Evolutionary conservation across 2,113 vertebrate genomes (phyloP).

Genomic region (Pontoporia blainvillei): DNA sequence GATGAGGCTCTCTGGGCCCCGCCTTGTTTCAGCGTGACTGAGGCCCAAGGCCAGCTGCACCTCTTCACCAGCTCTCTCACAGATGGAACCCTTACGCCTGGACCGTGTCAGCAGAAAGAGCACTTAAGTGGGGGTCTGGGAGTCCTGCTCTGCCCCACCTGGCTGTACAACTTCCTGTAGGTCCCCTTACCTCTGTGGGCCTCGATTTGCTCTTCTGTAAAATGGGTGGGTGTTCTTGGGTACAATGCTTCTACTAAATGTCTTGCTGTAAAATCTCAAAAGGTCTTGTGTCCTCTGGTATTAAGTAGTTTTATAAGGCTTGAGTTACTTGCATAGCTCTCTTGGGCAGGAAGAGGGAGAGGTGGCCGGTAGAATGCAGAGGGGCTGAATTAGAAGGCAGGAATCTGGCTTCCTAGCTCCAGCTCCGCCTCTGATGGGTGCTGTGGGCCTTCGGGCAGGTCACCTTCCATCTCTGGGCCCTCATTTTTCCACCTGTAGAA

Average conservation of each 20-base stretch:
- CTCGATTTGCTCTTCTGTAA: background rate
- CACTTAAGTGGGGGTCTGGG: background rate
- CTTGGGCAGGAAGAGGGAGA: background rate
- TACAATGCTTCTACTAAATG: rapidly evolving
- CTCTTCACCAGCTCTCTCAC: background rate
- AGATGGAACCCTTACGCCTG: background rate
- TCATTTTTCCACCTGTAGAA: background rate
- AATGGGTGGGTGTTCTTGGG: background rate
- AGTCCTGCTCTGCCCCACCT: background rate
- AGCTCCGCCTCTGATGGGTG: background rate
- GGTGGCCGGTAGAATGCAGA: background rate
- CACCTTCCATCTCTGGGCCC: background rate
- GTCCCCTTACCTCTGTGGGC: background rate
- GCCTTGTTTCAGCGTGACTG: background rate
- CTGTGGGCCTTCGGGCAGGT: background rate
- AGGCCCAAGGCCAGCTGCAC: background rate
- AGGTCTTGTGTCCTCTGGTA: background rate
- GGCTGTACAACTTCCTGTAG: background rate
- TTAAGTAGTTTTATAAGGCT: background rate
- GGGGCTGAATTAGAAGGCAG: background rate
- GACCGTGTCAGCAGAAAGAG: background rate
- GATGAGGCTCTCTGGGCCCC: background rate
- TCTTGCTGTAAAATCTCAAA: background rate
- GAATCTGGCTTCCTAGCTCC: background rate
- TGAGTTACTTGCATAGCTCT: background rate